Percentiles rank a stretch among this genome's conserved stretches.
phyloP scores from a whole-genome alignment of 2,797 vertebrate species.

The Pteronotus mesoamericanus region DNA sequence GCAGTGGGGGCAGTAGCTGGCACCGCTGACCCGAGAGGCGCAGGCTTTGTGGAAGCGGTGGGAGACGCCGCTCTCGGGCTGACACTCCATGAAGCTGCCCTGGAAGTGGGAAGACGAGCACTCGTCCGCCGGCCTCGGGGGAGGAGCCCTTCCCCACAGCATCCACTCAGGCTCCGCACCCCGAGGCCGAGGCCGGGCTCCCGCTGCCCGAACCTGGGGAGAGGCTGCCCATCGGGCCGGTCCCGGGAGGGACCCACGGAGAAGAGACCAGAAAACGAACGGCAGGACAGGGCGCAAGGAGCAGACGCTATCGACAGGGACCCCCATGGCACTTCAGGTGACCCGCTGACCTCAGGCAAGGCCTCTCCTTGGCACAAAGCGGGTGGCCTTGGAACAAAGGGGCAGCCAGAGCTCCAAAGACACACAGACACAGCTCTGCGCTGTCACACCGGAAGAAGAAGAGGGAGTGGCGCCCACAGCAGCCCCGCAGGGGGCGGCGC shows the following conservation, averaged over 20 bases:
- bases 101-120: slow-evolving; percentile 56
- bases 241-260: background rate
- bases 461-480: background rate
- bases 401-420: background rate
- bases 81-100: slow-evolving; percentile 99
- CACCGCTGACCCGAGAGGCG: slow-evolving; percentile 92
- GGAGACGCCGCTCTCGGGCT: slow-evolving; percentile 95
- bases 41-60: slow-evolving; percentile 95
- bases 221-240: background rate
- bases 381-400: no score
- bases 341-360: background rate
- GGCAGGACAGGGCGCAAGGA: background rate
- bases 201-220: background rate
- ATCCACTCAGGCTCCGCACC: accelerated
- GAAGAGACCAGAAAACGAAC: background rate
- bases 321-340: accelerated
- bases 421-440: background rate
- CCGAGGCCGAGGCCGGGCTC: background rate
- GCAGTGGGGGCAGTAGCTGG: slow-evolving; percentile 97
- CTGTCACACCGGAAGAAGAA: no score
- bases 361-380: background rate
- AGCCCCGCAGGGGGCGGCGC: background rate
- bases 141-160: accelerated
- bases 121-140: no score
- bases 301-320: accelerated